Percentiles rank a stretch among this genome's conserved stretches.
Evolutionary conservation across 2,113 vertebrate species (phyloP).

Genomic region (Bombycilla garrulus): DNA sequence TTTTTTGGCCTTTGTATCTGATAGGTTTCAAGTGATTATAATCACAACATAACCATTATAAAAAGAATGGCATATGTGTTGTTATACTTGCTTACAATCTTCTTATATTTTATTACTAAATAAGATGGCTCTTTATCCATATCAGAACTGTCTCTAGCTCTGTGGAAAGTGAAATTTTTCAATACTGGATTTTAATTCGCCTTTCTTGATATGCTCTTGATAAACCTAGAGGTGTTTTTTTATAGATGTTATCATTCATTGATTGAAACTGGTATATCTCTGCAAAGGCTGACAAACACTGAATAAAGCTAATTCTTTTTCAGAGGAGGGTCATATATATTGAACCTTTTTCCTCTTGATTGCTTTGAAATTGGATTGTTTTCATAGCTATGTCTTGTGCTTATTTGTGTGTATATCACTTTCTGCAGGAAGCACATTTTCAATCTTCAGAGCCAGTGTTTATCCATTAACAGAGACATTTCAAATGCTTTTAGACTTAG

Average conservation of each 20-base stretch:
- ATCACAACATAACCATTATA: not conserved
- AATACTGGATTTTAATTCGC: not conserved
- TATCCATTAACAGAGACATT: conserved; percentile 2
- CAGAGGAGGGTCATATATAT: not conserved
- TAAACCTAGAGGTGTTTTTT: not conserved
- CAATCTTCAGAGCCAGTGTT: not conserved
- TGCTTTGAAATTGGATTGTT: not conserved
- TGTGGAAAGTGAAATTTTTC: not conserved
- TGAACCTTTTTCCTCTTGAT: not conserved
- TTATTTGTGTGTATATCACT: not conserved
- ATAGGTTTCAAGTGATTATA: not conserved
- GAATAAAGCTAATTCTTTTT: not conserved
- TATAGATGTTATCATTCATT: not conserved
- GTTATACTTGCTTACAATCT: not conserved
- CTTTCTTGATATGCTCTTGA: not conserved
- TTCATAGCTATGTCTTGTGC: not conserved
- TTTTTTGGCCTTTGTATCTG: not conserved
- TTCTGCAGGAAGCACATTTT: not conserved
- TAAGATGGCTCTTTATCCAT: too few relatives aligned
- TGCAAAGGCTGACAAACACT: not conserved
- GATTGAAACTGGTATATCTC: not conserved
- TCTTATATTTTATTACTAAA: not conserved
- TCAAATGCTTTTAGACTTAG: conserved; percentile 1
- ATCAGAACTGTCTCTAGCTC: not conserved
- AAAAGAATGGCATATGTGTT: not conserved